Base-by-base conservation (phyloP, 2,797 vertebrate genomes). In the Bufotes viridis region DNA sequence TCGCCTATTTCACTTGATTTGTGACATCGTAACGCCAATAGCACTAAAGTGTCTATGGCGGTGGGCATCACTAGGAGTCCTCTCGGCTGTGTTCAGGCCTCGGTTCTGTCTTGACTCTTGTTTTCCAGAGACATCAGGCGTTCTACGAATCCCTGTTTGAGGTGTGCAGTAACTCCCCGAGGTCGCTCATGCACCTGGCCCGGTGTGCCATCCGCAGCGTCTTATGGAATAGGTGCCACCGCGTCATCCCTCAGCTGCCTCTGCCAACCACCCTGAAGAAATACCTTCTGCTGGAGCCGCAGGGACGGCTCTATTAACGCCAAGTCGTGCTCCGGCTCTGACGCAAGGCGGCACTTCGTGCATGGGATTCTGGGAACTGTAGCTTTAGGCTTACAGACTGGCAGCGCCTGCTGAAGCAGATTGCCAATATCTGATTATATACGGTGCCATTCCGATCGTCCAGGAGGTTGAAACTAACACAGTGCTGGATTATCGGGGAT, bases 91-190 rank as follows among this genome's bases (percentile, higher is more conserved):
- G 17, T 80, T 15, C 55, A 34, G 11, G 0, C 10, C 61, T 42
- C 26, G 26, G 18, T 20, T 4, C 51, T 22, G 2, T 15, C 74
- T 22, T 74, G 26, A 72, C 42, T 14, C 24, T 53, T 24, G 15
- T 84, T 90, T 93, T 90, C 6, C 95, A 99, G 98, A 93, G 83
- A 51, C 92, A 98, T 91, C 92, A 93, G 90, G 93, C 92, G 83
- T 99, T 99, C 93, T 99, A 98, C 24, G 95, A 97, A 90, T 99
- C 98, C 0, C 57, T 99, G 90, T 99, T 99, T 87, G 92, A 92
- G 0, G 94, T 96, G 84, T 99, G 98, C 94, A 90, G 92, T 88
- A 96, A 97, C 90, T 93, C 93, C 0, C 98, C 98, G 1, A 96
- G 98, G 88, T 96, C 96, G 3, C 96, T 99, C 91, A 95, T 97